phyloP scores from a whole-genome alignment of 2,888 invertebrate species.

The Pachycephus smyrnensis region DNA sequence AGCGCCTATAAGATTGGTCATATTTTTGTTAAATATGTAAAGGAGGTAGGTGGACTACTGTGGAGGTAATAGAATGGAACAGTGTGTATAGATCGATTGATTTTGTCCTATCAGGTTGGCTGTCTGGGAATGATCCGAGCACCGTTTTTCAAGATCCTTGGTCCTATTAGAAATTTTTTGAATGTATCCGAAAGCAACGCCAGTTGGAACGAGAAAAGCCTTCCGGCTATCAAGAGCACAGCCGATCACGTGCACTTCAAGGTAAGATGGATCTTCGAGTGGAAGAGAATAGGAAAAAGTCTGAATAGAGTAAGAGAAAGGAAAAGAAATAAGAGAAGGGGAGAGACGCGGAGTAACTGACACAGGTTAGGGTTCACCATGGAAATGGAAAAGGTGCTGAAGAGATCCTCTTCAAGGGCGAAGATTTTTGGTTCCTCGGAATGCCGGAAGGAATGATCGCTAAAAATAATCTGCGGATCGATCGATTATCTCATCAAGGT shows the following conservation, averaged over 20 bases:
- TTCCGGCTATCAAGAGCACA: slow-evolving; percentile 34
- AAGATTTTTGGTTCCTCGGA: slow-evolving; percentile 37
- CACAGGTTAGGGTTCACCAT: slow-evolving; percentile 35
- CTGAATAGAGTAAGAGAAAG: neutral
- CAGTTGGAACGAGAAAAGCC: slow-evolving; percentile 36
- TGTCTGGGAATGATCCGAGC: slow-evolving; percentile 23
- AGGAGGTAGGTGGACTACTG: slow-evolving; percentile 18
- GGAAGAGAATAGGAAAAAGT: neutral
- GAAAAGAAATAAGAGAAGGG: too few relatives aligned
- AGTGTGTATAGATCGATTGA: neutral
- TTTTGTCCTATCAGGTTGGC: slow-evolving; percentile 22
- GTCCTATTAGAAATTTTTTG: slow-evolving; percentile 41
- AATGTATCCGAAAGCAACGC: slow-evolving; percentile 23
- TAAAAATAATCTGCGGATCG: slow-evolving; percentile 42
- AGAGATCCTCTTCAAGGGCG: slow-evolving; percentile 2
- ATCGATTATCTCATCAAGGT: slow-evolving; percentile 50
- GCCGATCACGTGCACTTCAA: slow-evolving; percentile 36
- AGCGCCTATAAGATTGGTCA: slow-evolving; percentile 49
- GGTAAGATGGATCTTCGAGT: slow-evolving; percentile 28
- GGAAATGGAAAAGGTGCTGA: slow-evolving; percentile 16
- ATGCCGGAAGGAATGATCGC: slow-evolving; percentile 36
- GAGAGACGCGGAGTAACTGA: too few relatives aligned
- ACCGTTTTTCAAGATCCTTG: slow-evolving; percentile 40
- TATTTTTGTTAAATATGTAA: slow-evolving; percentile 43
- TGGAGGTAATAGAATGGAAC: too few relatives aligned